Base-by-base conservation (phyloP, 2,113 vertebrate genomes). In the Rhinolophus sinicus region DNA sequence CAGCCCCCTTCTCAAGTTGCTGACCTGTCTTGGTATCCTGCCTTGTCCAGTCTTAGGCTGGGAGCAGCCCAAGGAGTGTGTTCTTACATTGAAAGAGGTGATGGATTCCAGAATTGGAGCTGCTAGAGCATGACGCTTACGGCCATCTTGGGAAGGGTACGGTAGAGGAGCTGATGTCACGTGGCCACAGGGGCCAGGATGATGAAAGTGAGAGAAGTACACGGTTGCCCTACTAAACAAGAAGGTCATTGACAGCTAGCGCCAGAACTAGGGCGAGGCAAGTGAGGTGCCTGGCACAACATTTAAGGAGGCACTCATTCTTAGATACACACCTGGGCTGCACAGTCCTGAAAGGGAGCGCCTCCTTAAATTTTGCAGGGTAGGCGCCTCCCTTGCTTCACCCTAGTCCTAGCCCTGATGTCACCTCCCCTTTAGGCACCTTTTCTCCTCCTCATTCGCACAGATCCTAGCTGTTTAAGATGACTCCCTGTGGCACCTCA, bases 131-230 rank as follows among this genome's bases (percentile, higher is more conserved):
- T 15, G 10, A 38, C 3, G 30, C 28, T 19, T n/a, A 5, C 0
- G 5, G 35, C 47, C 44, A 26, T 1, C 2, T 3, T 0, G 0
- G n/a, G 35, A 19, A 94, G 44, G 28, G 3, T 14, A 12, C 0
- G 0, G 35, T 4, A 18, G 35, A 30, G 21, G 47, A 72, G 38
- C 3, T 15, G 44, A 5, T 38, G 22, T 69, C 60, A 44, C 0
- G 11, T 58, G 72, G 47, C 52, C n/a, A 2, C 7, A 1, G 11
- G 4, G 30, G 33, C 16, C 8, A 0, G 11, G 64, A 40, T 26
- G 70, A 35, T 10, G 19, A 60, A 35, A 5, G 22, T 21, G 8
- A 75, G 30, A 38, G 26, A 30, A 21, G 2, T 1, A 1, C 44
- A 38, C 28, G 4, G 44, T 18, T 30, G 40, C 44, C 26, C 69